Base-by-base conservation (phyloP, 30 jellyfish, hydroid and myxozoan species). In the Aurelia coerulea region DNA sequence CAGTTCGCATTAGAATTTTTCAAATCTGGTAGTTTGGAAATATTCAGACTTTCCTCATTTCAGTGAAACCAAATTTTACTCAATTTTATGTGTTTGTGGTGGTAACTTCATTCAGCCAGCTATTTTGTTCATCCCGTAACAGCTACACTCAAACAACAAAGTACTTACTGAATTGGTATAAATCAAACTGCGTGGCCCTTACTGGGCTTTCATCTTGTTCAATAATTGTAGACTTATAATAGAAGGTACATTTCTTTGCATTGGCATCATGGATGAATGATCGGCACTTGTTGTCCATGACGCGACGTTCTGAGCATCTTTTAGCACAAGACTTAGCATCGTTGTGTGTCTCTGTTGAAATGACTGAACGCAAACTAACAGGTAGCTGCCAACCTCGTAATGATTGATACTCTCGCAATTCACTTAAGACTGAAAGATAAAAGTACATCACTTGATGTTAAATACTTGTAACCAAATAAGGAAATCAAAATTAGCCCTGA, bases 121-220 rank as follows among this genome's bases (percentile, higher is more conserved):
- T 37, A 2, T 6, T 39, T 39, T 39, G 51, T 9, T 2, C 51
- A 39, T 6, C 10, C 51, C 51, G 51, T 39, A 39, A 39, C 51
- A 9, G 15, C 15, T 46, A 46, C 56, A 46, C 0, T 9, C 0
- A 4, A 4, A 14, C 14, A 46, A 39, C 0, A 46, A 18, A 51
- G 50, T 35, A 35, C 97, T 80, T 90, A 95, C 99, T 86, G 71
- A 65, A 62, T 31, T 79, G 90, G 78, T 95, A 95, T 10, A 90
- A 83, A 76, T 95, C 97, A 54, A 52, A 52, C 34, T 74, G 90
- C 11, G 62, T 58, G 8, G 90, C 89, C 23, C 15, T 65, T 5
- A 68, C 87, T 1, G 94, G 86, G 3, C 77, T 87, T 34, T 81
- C 92, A 17, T 76, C 85, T 46, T 5, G 56, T 15, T 66, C 88